Evolutionary conservation across 2,888 invertebrate species (phyloP).

Genomic region (Leptopilina syphax): DNA sequence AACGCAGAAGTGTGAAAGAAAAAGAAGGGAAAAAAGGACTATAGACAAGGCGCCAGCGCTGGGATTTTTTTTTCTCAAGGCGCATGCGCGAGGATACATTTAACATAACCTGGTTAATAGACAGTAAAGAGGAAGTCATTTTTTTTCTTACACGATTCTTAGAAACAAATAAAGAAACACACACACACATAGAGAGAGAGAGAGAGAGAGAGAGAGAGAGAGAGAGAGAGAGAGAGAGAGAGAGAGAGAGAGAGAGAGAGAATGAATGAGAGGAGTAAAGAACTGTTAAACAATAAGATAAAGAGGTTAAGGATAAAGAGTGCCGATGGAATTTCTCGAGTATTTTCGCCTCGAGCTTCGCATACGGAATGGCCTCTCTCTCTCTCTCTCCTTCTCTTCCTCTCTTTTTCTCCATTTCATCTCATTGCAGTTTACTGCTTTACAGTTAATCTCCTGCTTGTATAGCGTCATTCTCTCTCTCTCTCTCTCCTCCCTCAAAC

Average conservation of each 20-base stretch:
- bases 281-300: conserved; percentile 41
- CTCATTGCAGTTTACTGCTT: conserved; percentile 47
- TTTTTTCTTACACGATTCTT: neutral
- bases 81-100: neutral
- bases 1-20: too few species aligned
- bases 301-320: conserved; percentile 54
- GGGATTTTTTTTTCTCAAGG: too few species aligned
- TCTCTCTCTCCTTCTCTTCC: conserved; percentile 44
- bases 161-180: neutral
- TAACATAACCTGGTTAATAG: neutral
- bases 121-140: neutral
- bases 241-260: too few species aligned
- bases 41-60: too few species aligned
- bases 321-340: conserved; percentile 54
- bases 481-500: conserved; percentile 32
- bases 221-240: too few species aligned
- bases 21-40: too few species aligned
- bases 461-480: conserved; percentile 47
- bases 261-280: neutral
- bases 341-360: conserved; percentile 49
- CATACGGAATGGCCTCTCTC: conserved; percentile 44
- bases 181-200: too few species aligned
- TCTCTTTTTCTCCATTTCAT: conserved; percentile 40
- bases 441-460: conserved; percentile 37
- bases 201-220: too few species aligned